Base-by-base conservation (phyloP, 2,888 invertebrate genomes). In the Carpatolechia fugitivella region DNA sequence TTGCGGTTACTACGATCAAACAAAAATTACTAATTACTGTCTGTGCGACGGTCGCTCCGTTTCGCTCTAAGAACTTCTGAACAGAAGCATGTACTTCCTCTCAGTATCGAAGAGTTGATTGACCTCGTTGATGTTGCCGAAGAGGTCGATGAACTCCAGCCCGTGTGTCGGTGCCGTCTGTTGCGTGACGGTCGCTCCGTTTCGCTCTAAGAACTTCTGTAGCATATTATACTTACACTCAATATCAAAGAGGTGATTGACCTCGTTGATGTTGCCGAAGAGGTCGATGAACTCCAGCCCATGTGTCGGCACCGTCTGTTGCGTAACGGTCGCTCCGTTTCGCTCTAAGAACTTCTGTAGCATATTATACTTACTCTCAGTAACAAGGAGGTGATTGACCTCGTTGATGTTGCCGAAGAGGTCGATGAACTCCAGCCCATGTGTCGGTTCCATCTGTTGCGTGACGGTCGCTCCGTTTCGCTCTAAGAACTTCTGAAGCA, bases 211-310 rank as follows among this genome's bases (percentile, higher is more conserved):
- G 24, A 4, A 24, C 6, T 6, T 3, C 24, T 24, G 24, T 6
- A 24, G 24, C 24, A 24, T 24, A 3, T 24, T 24, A 24, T 3
- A 24, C 24, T 24, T 6, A 24, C 24, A 4, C 24, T 24, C 24
- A 24, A 6, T 24, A 6, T 24, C 24, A 3, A 24, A 8, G 3
- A 24, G 24, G 24, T 24, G 24, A 38, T 85, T 85, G 7, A 90
- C 64, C 24, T 90, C 86, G 55, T 82, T 85, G 4, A 74, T 78
- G 20, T 59, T 78, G 1, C 87, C 87, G 48, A 87, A 90, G 11
- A 89, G 64, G 61, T 82, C 82, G 6, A 82, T 58, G 56, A 72
- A 80, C 56, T 78, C 76, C 6, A 70, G 48, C 47, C 69, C 70
- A 7, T 54, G 62, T 24, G 3, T 6, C 3, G 24, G 24, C 24